Conservation (phyloP, 1,140 invertebrate species). For the Musca domestica region DNA sequence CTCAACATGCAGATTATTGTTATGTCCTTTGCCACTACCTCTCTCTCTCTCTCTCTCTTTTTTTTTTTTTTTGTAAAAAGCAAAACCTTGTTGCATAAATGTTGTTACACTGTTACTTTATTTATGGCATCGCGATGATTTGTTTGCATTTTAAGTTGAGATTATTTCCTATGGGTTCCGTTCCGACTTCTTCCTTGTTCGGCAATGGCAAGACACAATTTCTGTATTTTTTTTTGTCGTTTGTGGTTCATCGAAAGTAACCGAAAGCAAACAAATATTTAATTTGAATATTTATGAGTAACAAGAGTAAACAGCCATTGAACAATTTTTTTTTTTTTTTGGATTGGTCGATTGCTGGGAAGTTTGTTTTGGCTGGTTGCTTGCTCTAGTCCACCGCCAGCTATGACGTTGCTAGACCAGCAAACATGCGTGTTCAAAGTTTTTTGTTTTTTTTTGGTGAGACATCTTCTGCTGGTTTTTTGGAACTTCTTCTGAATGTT, state of each 20-base stretch:
- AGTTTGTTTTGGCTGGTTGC: neutral
- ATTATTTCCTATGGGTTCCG: neutral
- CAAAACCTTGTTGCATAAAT: neutral
- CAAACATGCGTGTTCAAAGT: neutral
- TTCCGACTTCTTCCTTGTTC: neutral
- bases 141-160: conserved; percentile 14
- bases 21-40: neutral
- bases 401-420: neutral
- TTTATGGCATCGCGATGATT: conserved; percentile 21
- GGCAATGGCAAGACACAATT: neutral
- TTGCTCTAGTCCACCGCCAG: neutral
- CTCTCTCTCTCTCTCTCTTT: neutral
- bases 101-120: conserved; percentile 1
- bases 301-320: conserved; percentile 9
- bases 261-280: conserved; percentile 10
- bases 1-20: neutral
- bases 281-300: conserved; percentile 23
- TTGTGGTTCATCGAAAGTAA: too few relatives aligned
- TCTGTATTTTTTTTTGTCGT: neutral
- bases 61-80: neutral
- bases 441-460: neutral
- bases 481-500: too few relatives aligned
- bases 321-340: neutral
- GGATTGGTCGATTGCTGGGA: neutral
- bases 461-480: neutral